Evolutionary conservation across 2,888 invertebrate species (phyloP), one percentile per base, ranked within the genome.

Genomic region (Hirudinaria manillensis): DNA sequence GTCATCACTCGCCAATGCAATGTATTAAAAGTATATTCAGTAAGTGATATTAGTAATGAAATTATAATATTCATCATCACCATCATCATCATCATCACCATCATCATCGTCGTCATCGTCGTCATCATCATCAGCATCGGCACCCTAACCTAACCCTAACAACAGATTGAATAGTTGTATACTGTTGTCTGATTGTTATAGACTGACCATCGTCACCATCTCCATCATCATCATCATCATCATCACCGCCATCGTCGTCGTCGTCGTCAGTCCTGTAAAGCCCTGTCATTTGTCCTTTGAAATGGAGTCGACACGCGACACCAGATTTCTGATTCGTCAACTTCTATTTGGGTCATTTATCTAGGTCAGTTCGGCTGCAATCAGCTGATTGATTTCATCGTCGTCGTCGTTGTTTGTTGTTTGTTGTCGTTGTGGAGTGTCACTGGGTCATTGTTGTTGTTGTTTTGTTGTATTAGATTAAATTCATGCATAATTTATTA

Each of bases 131-230:
- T 36, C 36, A 68, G 27, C 68, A 24, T 68, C 68, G 32, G 10
- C 66, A 65, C 24, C 66, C 13, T 65, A 13, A 53, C 53, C 53
- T 53, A 53, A 16, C 13, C 53, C 53, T 53, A n/a, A n/a, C n/a
- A n/a, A n/a, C n/a, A n/a, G n/a, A n/a, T n/a, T n/a, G n/a, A n/a
- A n/a, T n/a, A n/a, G n/a, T n/a, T n/a, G n/a, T n/a, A n/a, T n/a
- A n/a, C n/a, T 53, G 13, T 53, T 53, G 53, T 53, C 13, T 53
- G 13, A 53, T 53, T 53, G 21, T 53, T 53, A 53, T 53, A 53
- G 53, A 13, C 53, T 32, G 16, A 66, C n/a, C 65, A 65, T 65
- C 74, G 65, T 74, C 66, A 65, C 36, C 73, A 65, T 65, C 73
- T 34, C 45, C 66, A 36, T 74, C 66, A 45, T 74, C 32, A 21